These are phyloP conservation scores for Anagrus nilaparvatae DNA, from an alignment of 1,140 invertebrate species.

Conservation along the genomic window DNA sequence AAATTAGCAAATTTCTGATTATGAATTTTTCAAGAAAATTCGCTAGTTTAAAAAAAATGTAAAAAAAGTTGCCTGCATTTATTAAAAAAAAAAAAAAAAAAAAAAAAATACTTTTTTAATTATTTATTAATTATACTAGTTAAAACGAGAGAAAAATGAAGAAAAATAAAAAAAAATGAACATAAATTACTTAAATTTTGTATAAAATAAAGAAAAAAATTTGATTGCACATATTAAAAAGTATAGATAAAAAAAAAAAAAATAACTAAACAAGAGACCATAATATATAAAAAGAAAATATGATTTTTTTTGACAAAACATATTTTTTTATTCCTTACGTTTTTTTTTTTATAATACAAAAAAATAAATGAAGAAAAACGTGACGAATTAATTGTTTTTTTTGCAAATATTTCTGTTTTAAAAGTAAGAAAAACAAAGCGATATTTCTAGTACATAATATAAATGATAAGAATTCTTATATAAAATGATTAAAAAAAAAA, in stretches of 20 bases:
- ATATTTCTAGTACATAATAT: conserved; percentile 17
- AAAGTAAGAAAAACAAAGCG: conserved; percentile 12
- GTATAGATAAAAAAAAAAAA: too few relatives aligned
- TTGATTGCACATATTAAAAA: too few relatives aligned
- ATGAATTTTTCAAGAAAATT: too few relatives aligned
- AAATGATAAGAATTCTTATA: conserved; percentile 16
- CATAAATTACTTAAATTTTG: too few relatives aligned
- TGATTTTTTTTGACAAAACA: conserved; percentile 9
- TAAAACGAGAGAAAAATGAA: conserved; percentile 1
- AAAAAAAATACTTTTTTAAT: too few relatives aligned
- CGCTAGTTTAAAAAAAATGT: too few relatives aligned
- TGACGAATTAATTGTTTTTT: conserved; percentile 7
- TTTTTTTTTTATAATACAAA: conserved; percentile 1
- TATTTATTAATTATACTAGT: too few relatives aligned
- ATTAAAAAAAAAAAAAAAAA: too few relatives aligned
- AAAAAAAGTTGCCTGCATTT: too few relatives aligned
- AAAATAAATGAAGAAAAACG: not conserved
- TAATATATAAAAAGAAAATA: conserved; percentile 1
- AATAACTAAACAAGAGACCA: too few relatives aligned
- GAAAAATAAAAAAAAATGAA: not conserved
- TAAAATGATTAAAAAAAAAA: conserved; percentile 17
- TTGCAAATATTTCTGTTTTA: conserved; percentile 12
- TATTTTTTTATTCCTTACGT: conserved; percentile 7
- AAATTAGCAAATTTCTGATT: too few relatives aligned
- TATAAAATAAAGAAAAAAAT: too few relatives aligned